Evolutionary conservation across 2,113 vertebrate species (phyloP).

Genomic region (Piprites chloris): DNA sequence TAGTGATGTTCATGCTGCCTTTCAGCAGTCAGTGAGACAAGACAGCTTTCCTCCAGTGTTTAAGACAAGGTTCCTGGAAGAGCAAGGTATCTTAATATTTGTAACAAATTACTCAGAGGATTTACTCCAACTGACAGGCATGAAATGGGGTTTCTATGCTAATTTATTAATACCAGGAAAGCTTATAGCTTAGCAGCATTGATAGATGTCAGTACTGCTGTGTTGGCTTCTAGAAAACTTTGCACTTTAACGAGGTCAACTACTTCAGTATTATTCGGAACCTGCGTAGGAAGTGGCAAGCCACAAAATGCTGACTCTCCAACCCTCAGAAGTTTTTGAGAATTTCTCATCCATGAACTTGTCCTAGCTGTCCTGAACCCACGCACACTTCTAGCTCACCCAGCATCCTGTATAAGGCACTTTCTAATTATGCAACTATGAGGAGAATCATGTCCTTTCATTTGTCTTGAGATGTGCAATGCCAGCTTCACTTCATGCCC

Average conservation of each 20-base stretch:
- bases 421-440: not conserved
- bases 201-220: not conserved
- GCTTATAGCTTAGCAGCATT: not conserved
- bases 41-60: not conserved
- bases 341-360: not conserved
- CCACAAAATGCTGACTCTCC: not conserved
- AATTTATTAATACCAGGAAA: not conserved
- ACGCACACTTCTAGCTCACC: not conserved
- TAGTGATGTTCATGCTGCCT: not conserved
- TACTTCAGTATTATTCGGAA: not conserved
- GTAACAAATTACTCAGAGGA: not conserved
- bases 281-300: not conserved
- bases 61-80: not conserved
- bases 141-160: conserved; percentile 26
- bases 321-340: not conserved
- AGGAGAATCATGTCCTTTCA: not conserved
- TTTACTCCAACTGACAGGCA: not conserved
- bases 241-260: not conserved
- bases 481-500: not conserved
- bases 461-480: not conserved
- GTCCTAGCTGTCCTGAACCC: not conserved
- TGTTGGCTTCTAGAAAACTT: not conserved
- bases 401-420: not conserved
- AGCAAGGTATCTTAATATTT: not conserved
- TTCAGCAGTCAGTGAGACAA: not conserved